phyloP scores from a whole-genome alignment of 1,140 invertebrate species.

The Uloborus diversus region DNA sequence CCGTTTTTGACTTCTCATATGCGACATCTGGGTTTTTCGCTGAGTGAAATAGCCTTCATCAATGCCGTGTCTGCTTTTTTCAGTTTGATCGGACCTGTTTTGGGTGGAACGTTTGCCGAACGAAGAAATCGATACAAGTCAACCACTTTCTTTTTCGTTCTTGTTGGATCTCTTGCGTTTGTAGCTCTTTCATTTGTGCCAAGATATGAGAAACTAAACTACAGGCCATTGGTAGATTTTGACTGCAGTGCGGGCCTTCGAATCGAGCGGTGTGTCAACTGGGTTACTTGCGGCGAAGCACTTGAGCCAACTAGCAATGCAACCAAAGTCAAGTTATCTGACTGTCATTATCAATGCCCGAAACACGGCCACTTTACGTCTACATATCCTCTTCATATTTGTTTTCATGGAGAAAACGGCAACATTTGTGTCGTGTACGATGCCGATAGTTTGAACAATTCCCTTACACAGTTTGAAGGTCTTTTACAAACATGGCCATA shows the following conservation, averaged over 20 bases:
- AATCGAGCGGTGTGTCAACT: slow-evolving; percentile 59
- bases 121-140: slow-evolving; percentile 54
- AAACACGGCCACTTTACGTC: slow-evolving; percentile 18
- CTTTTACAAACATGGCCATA: slow-evolving; percentile 57
- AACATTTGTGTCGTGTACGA: slow-evolving; percentile 56
- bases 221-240: slow-evolving; percentile 56
- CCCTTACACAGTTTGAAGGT: slow-evolving; percentile 57
- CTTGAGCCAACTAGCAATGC: slow-evolving; percentile 40
- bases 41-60: slow-evolving; percentile 54
- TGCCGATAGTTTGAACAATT: slow-evolving; percentile 26
- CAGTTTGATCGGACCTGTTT: slow-evolving; percentile 55
- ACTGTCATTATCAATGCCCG: slow-evolving; percentile 58
- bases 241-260: slow-evolving; percentile 57
- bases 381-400: slow-evolving; percentile 58
- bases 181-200: slow-evolving; percentile 60
- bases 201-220: slow-evolving; percentile 48
- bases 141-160: slow-evolving; percentile 31
- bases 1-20: slow-evolving; percentile 60
- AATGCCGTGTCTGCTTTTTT: slow-evolving; percentile 57
- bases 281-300: slow-evolving; percentile 57
- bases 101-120: slow-evolving; percentile 58
- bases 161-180: slow-evolving; percentile 51
- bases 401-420: slow-evolving; percentile 45
- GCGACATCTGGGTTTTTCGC: slow-evolving; percentile 56
- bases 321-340: slow-evolving; percentile 56